Conservation (phyloP, 2,797 vertebrate genomes). For the Anomalospiza imberbis region DNA sequence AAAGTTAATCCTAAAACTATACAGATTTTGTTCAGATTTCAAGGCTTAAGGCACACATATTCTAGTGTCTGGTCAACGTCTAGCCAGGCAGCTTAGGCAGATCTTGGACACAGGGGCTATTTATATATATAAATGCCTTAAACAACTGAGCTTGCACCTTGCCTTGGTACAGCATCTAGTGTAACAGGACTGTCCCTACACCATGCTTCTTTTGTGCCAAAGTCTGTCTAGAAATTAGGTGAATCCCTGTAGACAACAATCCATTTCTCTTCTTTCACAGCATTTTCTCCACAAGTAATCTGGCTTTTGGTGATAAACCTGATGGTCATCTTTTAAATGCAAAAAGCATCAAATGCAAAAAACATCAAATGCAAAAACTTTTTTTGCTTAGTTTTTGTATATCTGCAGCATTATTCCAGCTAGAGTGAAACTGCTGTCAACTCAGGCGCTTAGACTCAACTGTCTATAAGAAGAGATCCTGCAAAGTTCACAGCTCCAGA, state of each 20-base stretch:
- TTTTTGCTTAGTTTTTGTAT: not conserved
- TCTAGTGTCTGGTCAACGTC: not conserved
- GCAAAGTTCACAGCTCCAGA: not conserved
- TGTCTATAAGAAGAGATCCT: not conserved
- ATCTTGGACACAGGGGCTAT: not conserved
- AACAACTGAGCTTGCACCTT: not conserved
- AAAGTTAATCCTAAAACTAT: slow-evolving; percentile 19
- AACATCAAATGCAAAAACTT: not conserved
- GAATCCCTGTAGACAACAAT: not conserved
- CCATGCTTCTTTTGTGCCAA: not conserved
- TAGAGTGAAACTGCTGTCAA: not conserved
- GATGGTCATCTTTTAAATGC: not conserved
- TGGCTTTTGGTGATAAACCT: not conserved
- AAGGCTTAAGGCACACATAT: slow-evolving; percentile 18
- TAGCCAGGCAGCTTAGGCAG: slow-evolving; percentile 25
- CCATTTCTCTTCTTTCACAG: not conserved
- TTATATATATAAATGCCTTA: not conserved
- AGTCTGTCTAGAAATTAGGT: not conserved
- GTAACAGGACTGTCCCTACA: not conserved
- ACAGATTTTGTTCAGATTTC: slow-evolving; percentile 30
- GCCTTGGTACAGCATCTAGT: not conserved
- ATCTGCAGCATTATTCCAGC: not conserved
- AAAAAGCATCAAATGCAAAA: not conserved
- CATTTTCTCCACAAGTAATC: not conserved
- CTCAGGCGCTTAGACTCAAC: not conserved